Evolutionary conservation across 1,140 invertebrate genomes (phyloP).

Genomic region (Drosophila jambulina): DNA sequence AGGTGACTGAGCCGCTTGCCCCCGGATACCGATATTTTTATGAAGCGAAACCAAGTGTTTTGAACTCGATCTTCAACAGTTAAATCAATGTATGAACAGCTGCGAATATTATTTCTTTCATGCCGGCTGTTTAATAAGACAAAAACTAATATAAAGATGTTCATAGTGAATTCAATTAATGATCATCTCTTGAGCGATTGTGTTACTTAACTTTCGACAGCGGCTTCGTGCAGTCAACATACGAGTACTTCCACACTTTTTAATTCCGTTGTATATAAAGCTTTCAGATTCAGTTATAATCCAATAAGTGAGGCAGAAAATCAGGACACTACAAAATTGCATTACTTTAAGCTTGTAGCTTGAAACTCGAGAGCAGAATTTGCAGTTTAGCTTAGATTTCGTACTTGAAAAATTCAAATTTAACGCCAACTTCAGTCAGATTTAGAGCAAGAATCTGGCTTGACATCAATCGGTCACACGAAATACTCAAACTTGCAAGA

Average conservation of each 20-base stretch:
- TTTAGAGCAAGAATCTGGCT: neutral
- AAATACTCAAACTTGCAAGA: neutral
- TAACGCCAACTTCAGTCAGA: neutral
- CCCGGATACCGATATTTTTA: conserved; percentile 1
- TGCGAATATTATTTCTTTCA: conserved; percentile 7
- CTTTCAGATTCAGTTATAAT: neutral
- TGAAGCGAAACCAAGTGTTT: conserved; percentile 16
- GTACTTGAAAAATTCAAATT: neutral
- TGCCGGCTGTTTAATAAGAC: conserved; percentile 1
- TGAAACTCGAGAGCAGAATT: neutral
- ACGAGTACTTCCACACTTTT: neutral
- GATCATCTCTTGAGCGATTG: neutral
- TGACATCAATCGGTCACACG: conserved; percentile 22
- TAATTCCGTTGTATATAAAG: neutral
- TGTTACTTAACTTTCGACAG: conserved; percentile 23
- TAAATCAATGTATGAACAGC: conserved; percentile 34
- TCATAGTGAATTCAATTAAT: neutral
- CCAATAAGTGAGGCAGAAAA: neutral
- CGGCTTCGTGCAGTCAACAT: neutral
- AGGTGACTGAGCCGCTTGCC: conserved; percentile 23
- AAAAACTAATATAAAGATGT: neutral
- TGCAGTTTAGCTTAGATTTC: neutral
- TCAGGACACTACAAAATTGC: neutral
- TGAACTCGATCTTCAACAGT: neutral
- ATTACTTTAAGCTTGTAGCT: neutral